Evolutionary conservation across 2,888 invertebrate species (phyloP), one percentile per base, ranked within the genome.

Genomic region (Aspidiotus rigidus): DNA sequence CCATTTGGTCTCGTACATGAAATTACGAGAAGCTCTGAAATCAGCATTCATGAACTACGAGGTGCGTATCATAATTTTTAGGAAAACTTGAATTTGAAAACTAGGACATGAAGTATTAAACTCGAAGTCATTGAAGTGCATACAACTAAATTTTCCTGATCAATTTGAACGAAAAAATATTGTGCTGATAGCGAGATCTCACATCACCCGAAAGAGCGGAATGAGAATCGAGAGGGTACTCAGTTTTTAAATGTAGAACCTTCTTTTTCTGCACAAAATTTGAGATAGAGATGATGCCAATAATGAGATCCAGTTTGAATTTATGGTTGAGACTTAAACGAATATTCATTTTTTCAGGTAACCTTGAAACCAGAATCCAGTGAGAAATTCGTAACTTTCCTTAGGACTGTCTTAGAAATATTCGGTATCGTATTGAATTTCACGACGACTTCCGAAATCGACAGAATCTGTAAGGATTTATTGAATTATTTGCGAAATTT

Each of bases 1-100:
- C 9, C 70, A 73, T 55, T 84, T 86, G 71, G 86, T 89, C 0
- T 88, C 92, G 77, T 95, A 94, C 77, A 83, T 90, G 81, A 90
- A 88, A 78, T 82, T 95, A 71, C 89, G 89, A 78, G 91, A 91
- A 70, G 85, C 85, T 66, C 77, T 95, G 69, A 87, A 86, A 77
- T 87, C 88, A 73, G 88, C 92, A 6, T 89, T 91, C 79, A 86
- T 86, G 41, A 94, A 90, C 81, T 92, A 93, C 79, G 91, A 90
- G 84, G 92, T 90, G 77, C 77, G 76, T 73, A 53, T 11, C 17
- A 62, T 62, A 16, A 13, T n/a, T 8, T 53, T n/a, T 63, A 1
- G n/a, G n/a, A n/a, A 40, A n/a, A n/a, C 16, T 54, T 8, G 49
- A 63, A 53, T 39, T 63, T 63, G 28, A 28, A 28, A 28, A 28